These are phyloP conservation scores for Phortica variegata DNA, from an alignment of 1,140 invertebrate species.

Conservation along the genomic window DNA sequence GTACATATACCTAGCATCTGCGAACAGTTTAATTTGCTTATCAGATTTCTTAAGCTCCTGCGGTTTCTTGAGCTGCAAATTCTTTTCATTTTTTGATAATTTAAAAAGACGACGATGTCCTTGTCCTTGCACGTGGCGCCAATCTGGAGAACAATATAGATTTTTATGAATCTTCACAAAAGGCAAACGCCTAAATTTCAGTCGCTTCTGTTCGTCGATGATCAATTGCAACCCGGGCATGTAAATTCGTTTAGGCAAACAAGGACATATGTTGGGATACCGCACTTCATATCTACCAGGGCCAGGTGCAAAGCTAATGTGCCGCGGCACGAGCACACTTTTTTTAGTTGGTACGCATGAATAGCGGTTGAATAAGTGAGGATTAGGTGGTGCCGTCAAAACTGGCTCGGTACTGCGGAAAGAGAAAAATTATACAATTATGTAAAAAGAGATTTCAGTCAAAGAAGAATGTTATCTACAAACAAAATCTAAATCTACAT, in stretches of 20 bases:
- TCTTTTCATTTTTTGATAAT: conserved; percentile 11
- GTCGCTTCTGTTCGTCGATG: conserved; percentile 37
- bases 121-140: conserved; percentile 32
- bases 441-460: too few species aligned
- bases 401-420: too few species aligned
- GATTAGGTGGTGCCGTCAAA: conserved; percentile 20
- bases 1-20: conserved; percentile 41
- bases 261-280: conserved; percentile 28
- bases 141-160: conserved; percentile 33
- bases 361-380: conserved; percentile 28
- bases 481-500: too few species aligned
- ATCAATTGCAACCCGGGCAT: conserved; percentile 22
- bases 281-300: conserved; percentile 39
- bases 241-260: conserved; percentile 18
- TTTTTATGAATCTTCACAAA: conserved; percentile 25
- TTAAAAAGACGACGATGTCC: conserved; percentile 32
- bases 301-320: conserved; percentile 35
- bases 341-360: conserved; percentile 32
- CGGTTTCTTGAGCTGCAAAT: neutral
- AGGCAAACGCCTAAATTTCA: conserved; percentile 39
- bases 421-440: too few species aligned
- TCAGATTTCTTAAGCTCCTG: conserved; percentile 24
- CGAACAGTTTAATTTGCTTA: conserved; percentile 31
- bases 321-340: neutral
- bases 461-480: too few species aligned